Evolutionary conservation across 2,888 invertebrate species (phyloP).

Genomic region (Parelbella ahira): DNA sequence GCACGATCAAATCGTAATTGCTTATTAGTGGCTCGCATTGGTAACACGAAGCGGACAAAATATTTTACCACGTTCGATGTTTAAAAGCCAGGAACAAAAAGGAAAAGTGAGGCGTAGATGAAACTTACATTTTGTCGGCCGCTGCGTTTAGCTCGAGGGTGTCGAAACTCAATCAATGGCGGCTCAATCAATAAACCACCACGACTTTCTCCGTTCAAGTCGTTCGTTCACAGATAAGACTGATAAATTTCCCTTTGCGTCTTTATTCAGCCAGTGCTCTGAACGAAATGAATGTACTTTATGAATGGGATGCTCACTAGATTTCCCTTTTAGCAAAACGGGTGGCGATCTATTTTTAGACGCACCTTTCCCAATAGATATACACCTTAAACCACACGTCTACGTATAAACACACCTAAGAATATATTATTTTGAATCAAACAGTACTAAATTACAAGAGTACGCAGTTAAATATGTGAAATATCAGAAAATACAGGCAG

Average conservation of each 20-base stretch:
- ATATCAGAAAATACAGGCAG: constrained; percentile 60
- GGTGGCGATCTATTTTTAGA: constrained; percentile 62
- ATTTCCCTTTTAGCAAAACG: constrained; percentile 52
- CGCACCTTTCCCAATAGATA: constrained; percentile 35
- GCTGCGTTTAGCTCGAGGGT: constrained; percentile 8
- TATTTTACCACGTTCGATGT: too few species aligned
- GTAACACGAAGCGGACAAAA: too few species aligned
- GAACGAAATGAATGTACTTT: constrained; percentile 66
- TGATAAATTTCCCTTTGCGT: constrained; percentile 37
- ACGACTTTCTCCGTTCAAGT: constrained; percentile 3
- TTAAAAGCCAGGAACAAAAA: too few species aligned
- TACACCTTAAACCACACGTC: constrained; percentile 28
- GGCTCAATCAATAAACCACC: constrained; percentile 18
- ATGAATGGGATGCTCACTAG: constrained; percentile 66
- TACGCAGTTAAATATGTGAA: constrained; percentile 50
- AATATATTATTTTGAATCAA: constrained; percentile 25
- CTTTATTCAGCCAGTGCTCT: constrained; percentile 58
- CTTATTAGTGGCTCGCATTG: too few species aligned
- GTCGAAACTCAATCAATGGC: constrained; percentile 21
- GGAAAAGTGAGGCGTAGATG: constrained; percentile 7
- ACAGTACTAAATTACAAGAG: constrained; percentile 34
- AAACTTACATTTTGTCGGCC: constrained; percentile 30
- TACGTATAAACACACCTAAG: constrained; percentile 26
- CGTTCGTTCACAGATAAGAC: constrained; percentile 42
- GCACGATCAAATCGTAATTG: too few species aligned